These are phyloP conservation scores for Diarsia dahlii DNA, from an alignment of 2,888 invertebrate genomes.

Conservation along the genomic window DNA sequence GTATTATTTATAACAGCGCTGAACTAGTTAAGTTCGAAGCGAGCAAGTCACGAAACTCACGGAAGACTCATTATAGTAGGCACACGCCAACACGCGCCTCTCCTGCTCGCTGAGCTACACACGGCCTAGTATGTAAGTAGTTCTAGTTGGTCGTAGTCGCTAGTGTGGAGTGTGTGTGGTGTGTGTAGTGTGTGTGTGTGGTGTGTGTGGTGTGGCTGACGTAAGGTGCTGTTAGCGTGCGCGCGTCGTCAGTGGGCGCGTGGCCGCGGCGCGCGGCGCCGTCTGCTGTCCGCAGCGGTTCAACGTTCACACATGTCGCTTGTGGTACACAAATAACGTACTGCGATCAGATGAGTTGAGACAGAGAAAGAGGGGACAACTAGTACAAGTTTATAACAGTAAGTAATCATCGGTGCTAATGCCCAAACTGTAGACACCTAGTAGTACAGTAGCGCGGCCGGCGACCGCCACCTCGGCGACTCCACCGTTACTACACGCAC, in stretches of 20 bases:
- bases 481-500: neutral
- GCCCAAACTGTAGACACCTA: constrained; percentile 45
- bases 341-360: constrained; percentile 48
- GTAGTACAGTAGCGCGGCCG: constrained; percentile 31
- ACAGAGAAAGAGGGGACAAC: constrained; percentile 50
- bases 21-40: constrained; percentile 47
- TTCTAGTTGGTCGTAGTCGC: neutral
- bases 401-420: constrained; percentile 52
- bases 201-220: constrained; percentile 16
- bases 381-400: constrained; percentile 50
- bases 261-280: constrained; percentile 38
- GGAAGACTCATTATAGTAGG: constrained; percentile 50
- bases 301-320: constrained; percentile 27
- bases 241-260: constrained; percentile 46
- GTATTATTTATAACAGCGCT: constrained; percentile 56
- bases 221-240: constrained; percentile 51
- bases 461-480: constrained; percentile 55
- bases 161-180: neutral
- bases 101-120: constrained; percentile 13
- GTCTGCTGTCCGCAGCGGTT: constrained; percentile 43
- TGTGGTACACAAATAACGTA: constrained; percentile 44
- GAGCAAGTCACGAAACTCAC: constrained; percentile 57
- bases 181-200: neutral
- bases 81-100: constrained; percentile 18
- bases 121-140: neutral